phyloP scores from a whole-genome alignment of 2,113 vertebrate species.

The sheep (Ovis aries) region ARS-UI_Ramb_v3.0 NC_056072.1:41320501-41321000 shows the following conservation, averaged over 20 bases:
- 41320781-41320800: conserved; percentile 72
- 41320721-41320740: conserved; percentile 74
- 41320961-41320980: not conserved
- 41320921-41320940: not conserved
- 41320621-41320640: conserved; percentile 58
- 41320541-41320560: conserved; percentile 12
- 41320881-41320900: conserved; percentile 48
- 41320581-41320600: conserved; percentile 39
- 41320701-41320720: conserved; percentile 74
- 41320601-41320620: conserved; percentile 75
- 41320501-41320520: conserved; percentile 47
- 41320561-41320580: conserved; percentile 52
- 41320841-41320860: conserved; percentile 61
- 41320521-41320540: not conserved
- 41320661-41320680: conserved; percentile 79
- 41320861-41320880: conserved; percentile 64
- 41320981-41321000: not conserved
- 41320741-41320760: conserved; percentile 79
- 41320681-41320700: conserved; percentile 80
- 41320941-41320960: not conserved
- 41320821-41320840: conserved; percentile 74
- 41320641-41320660: conserved; percentile 76
- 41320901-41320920: not conserved
- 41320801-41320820: conserved; percentile 76
- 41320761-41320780: conserved; percentile 72